Evolutionary conservation across 53 echinoderm and acorn worm genomes (phyloP), one percentile per base, ranked within the genome.

Genomic region (Apostichopus leukothele): DNA sequence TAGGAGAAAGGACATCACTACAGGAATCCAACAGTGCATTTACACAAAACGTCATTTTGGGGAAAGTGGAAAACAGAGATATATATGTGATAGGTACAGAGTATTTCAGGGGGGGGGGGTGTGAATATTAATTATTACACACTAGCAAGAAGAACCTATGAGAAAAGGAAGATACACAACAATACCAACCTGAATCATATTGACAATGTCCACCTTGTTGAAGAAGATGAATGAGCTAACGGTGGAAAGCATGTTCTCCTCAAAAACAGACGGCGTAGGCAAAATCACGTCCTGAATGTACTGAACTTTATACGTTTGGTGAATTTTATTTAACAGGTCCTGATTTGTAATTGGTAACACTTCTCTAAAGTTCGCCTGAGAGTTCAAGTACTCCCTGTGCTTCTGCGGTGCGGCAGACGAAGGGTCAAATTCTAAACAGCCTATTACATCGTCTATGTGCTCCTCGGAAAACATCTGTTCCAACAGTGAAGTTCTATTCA

Each of bases 241-340:
- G 19, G 98, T 94, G 39, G 98, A 93, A 75, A 98, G 90, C 95
- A 98, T 96, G 88, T 98, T 98, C 92, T 98, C 98, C 75, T 98
- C 98, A 88, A 98, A 98, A 52, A 98, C 94, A 76, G 98, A 98
- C 13, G 98, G 98, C 63, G 98, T 95, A 25, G 98, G 98, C 87
- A 98, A 90, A 86, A 98, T 95, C 19, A 95, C 95, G 76, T 98
- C 98, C 84, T 95, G 98, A 90, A 96, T 98, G 91, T 98, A 97
- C 94, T 97, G 98, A 92, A 98, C 98, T 86, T 95, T 90, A 89
- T 98, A 98, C 61, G 98, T 98, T 92, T 98, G 98, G 92, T 98
- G 98, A 89, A 98, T 98, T 93, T 98, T 98, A 89, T 93, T 94
- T 91, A 98, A 90, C 63, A 98, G 92, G 90, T 98, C 96, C 89